Percentiles rank a stretch among this genome's conserved stretches.
Evolutionary conservation across 2,113 vertebrate species (phyloP).

Genomic region (Benitochromis conjunctus): DNA sequence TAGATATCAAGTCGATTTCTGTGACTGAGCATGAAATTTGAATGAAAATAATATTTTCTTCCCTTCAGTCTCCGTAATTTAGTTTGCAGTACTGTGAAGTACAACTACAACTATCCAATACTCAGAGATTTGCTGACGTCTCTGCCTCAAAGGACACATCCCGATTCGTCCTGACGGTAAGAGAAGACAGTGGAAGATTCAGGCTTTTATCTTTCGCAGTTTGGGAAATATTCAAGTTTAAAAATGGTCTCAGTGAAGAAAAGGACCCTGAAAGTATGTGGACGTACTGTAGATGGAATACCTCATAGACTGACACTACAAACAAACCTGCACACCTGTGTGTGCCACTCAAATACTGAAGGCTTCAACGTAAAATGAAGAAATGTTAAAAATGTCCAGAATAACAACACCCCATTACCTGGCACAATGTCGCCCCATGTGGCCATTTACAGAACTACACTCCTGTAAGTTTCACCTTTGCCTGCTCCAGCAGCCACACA

Average conservation of each 20-base stretch:
- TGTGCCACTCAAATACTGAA: accelerated
- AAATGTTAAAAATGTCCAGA: not conserved
- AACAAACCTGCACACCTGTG: not conserved
- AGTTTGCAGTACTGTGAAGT: not conserved
- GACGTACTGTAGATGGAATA: not conserved
- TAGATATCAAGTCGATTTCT: not conserved
- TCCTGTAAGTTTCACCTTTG: not conserved
- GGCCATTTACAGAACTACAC: not conserved
- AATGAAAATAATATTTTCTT: not conserved
- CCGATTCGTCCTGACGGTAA: not conserved
- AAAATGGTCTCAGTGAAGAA: not conserved
- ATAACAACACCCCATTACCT: too few relatives aligned
- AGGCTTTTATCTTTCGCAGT: not conserved
- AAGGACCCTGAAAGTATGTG: too few relatives aligned
- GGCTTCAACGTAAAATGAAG: accelerated
- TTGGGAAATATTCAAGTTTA: accelerated
- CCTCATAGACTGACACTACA: too few relatives aligned
- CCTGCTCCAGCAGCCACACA: not conserved
- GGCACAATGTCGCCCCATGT: not conserved
- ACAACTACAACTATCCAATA: not conserved
- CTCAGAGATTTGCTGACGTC: too few relatives aligned
- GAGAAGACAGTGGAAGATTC: not conserved
- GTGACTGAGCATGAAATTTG: not conserved
- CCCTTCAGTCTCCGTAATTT: not conserved
- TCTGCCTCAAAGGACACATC: not conserved